These are phyloP conservation scores for Pristiophorus japonicus DNA, from an alignment of 2,113 vertebrate genomes.

Conservation along the genomic window DNA sequence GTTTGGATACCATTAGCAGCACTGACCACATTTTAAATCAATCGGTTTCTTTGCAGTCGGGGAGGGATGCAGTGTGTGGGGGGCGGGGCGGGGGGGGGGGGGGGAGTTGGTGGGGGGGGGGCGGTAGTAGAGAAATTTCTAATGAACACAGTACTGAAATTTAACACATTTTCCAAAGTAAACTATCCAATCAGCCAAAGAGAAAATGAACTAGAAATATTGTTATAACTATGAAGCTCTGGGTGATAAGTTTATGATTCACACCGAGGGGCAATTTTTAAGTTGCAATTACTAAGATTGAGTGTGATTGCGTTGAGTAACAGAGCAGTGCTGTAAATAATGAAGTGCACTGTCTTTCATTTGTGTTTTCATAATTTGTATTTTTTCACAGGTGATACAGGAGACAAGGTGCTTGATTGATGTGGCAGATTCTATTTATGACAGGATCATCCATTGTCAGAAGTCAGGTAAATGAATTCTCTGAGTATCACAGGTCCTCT, in stretches of 20 bases:
- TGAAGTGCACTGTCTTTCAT: not conserved
- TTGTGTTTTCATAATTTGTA: not conserved
- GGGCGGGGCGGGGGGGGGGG: too few relatives aligned
- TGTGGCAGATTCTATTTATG: constrained; percentile 73
- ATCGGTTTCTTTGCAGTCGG: not conserved
- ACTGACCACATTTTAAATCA: not conserved
- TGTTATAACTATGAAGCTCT: not conserved
- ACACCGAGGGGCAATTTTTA: not conserved
- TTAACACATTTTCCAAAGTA: not conserved
- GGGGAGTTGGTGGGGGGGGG: too few relatives aligned
- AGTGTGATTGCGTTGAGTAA: not conserved
- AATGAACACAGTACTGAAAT: not conserved
- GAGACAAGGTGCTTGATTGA: constrained; percentile 86
- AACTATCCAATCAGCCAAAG: not conserved
- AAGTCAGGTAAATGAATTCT: constrained; percentile 63
- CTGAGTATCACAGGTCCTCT: not conserved
- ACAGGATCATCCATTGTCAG: constrained; percentile 85
- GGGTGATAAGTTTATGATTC: not conserved
- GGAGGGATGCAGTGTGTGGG: too few relatives aligned
- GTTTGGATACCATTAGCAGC: not conserved
- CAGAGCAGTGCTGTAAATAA: not conserved
- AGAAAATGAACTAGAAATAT: not conserved
- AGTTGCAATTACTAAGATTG: not conserved
- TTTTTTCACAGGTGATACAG: constrained; percentile 75
- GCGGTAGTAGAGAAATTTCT: not conserved